phyloP scores from a whole-genome alignment of 2,113 vertebrate genomes.

The Bungarus multicinctus region DNA sequence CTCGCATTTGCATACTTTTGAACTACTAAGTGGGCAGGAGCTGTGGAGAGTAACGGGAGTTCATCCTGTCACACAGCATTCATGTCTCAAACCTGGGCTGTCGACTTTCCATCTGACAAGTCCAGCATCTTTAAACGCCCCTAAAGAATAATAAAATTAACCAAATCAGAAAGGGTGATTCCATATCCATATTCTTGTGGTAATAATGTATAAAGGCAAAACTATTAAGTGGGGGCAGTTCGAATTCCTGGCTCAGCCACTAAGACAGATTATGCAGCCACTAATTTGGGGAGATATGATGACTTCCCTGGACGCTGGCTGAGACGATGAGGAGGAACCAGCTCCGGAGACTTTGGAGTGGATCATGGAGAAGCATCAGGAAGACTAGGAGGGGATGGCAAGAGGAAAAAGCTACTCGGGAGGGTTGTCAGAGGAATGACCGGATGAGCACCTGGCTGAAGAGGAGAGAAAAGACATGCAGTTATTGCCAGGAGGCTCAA shows the following conservation, averaged over 20 bases:
- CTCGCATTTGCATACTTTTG: neutral
- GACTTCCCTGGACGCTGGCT: neutral
- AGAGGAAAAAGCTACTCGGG: neutral
- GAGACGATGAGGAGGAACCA: neutral
- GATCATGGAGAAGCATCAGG: neutral
- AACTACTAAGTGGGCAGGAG: neutral
- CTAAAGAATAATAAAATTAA: neutral
- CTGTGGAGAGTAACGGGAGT: neutral
- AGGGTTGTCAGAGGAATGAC: neutral
- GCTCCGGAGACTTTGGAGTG: neutral
- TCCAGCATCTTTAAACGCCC: neutral
- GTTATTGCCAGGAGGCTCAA: neutral
- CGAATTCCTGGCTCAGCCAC: neutral
- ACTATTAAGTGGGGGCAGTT: neutral
- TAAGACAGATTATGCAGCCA: neutral
- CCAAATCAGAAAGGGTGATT: neutral
- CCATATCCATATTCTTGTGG: neutral
- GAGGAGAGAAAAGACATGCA: neutral
- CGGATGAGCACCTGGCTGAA: neutral
- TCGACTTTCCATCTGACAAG: neutral
- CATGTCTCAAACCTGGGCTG: neutral
- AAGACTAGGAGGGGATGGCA: neutral
- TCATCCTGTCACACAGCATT: neutral
- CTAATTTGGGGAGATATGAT: neutral
- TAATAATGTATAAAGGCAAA: neutral